phyloP scores from a whole-genome alignment of 2,797 vertebrate species.

The Neosalanx taihuensis region DNA sequence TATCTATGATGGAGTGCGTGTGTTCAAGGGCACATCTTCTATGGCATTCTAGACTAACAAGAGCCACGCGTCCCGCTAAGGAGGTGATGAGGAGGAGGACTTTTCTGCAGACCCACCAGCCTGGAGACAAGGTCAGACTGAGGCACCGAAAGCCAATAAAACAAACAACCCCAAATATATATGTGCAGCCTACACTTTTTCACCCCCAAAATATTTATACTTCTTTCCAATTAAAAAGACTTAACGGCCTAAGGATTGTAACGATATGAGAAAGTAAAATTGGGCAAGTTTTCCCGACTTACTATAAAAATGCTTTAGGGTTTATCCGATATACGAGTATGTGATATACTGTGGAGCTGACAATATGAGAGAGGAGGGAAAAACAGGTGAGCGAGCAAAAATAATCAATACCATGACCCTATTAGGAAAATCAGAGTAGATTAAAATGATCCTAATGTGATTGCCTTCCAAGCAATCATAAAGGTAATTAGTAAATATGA shows the following conservation, averaged over 20 bases:
- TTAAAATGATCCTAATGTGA: conserved; percentile 69
- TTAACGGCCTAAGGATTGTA: no score
- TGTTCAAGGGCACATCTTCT: conserved; percentile 87
- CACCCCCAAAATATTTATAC: no score
- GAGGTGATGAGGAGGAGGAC: conserved; percentile 88
- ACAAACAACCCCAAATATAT: no score
- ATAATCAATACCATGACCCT: conserved; percentile 65
- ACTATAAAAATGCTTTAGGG: conserved; percentile 9
- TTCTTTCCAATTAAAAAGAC: no score
- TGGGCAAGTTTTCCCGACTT: no score
- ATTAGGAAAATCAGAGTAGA: conserved; percentile 68
- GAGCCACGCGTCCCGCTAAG: conserved; percentile 59
- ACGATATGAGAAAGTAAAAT: no score
- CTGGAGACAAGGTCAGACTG: conserved; percentile 34
- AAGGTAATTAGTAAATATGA: conserved; percentile 60
- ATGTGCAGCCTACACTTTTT: no score
- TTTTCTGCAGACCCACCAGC: conserved; percentile 66
- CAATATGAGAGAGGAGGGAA: conserved; percentile 37
- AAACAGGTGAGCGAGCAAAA: conserved; percentile 52
- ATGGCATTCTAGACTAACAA: conserved; percentile 91
- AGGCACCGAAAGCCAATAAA: not conserved
- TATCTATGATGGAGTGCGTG: conserved; percentile 84
- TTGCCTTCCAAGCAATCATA: conserved; percentile 65
- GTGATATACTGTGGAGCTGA: conserved; percentile 21
- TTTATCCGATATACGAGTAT: conserved; percentile 1